Evolutionary conservation across 2,797 vertebrate species (phyloP).

Genomic region (Sciurus carolinensis): DNA sequence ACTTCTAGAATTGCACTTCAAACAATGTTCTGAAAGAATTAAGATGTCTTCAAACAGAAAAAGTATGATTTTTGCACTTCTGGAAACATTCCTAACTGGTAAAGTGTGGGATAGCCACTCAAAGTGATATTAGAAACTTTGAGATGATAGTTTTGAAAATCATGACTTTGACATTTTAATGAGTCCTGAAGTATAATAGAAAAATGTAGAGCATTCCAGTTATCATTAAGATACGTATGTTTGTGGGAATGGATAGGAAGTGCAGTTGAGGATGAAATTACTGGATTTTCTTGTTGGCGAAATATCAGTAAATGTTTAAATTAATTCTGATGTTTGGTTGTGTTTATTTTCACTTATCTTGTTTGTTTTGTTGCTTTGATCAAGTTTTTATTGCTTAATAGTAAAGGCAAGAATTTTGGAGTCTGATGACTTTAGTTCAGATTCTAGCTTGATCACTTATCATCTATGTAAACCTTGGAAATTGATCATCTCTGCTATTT

Average conservation of each 20-base stretch:
- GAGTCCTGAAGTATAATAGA: not conserved
- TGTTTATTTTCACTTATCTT: not conserved
- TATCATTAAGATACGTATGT: not conserved
- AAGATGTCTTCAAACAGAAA: not conserved
- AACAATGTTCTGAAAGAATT: not conserved
- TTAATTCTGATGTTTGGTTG: not conserved
- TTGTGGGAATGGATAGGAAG: not conserved
- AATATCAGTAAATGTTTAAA: not conserved
- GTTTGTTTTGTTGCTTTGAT: not conserved
- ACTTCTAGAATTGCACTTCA: not conserved
- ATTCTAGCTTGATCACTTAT: not conserved
- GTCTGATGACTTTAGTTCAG: not conserved
- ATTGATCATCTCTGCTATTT: not conserved
- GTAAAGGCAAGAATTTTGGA: not conserved
- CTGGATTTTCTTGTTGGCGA: not conserved
- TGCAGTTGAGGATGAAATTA: not conserved
- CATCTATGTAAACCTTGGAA: not conserved
- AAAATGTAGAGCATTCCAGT: not conserved
- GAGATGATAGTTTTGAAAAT: constrained; percentile 1
- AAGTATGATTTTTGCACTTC: not conserved
- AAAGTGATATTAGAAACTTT: not conserved
- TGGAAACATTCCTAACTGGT: not conserved
- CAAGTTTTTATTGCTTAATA: not conserved
- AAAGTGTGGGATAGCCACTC: not conserved
- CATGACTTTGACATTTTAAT: not conserved